Evolutionary conservation across 1,140 invertebrate species (phyloP).

Genomic region (Manduca sexta): DNA sequence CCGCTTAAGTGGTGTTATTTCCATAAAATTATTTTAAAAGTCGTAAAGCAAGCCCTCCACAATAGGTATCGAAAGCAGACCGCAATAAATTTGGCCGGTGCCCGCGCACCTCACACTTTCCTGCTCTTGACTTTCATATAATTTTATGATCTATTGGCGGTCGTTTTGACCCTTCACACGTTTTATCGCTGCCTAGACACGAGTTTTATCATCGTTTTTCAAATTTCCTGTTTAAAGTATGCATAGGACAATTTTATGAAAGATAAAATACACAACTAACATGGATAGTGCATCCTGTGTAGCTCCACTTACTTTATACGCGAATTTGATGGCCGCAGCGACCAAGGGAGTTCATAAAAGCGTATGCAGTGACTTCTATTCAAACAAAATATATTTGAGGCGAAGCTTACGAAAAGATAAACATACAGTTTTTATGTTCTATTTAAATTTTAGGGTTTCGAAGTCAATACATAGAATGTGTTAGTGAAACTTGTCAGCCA

Average conservation of each 20-base stretch:
- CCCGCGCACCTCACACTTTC: constrained; percentile 59
- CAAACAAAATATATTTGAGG: too few species aligned
- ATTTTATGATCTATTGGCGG: constrained; percentile 68
- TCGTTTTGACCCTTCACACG: constrained; percentile 61
- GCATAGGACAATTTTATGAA: constrained; percentile 35
- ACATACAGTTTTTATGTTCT: too few species aligned
- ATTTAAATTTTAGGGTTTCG: too few species aligned
- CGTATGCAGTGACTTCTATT: too few species aligned
- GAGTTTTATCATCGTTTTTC: constrained; percentile 27
- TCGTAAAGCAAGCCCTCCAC: constrained; percentile 55
- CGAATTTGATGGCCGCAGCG: constrained; percentile 6
- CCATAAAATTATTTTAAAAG: constrained; percentile 56
- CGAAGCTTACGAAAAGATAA: too few species aligned
- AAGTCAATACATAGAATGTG: too few species aligned
- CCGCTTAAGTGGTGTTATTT: constrained; percentile 51
- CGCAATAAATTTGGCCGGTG: constrained; percentile 57
- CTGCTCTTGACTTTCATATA: constrained; percentile 71
- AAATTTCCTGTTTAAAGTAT: constrained; percentile 53
- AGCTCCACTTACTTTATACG: constrained; percentile 11
- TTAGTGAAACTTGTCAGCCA: too few species aligned
- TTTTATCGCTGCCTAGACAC: constrained; percentile 32
- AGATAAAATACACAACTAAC: constrained; percentile 19
- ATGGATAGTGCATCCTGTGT: constrained; percentile 32
- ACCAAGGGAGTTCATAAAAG: too few species aligned
- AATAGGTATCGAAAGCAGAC: constrained; percentile 67